Percentiles rank a stretch among this genome's conserved stretches.
Conservation (phyloP, 2,113 vertebrate genomes). For the rabbit (Oryctolagus cuniculus) region DNA sequence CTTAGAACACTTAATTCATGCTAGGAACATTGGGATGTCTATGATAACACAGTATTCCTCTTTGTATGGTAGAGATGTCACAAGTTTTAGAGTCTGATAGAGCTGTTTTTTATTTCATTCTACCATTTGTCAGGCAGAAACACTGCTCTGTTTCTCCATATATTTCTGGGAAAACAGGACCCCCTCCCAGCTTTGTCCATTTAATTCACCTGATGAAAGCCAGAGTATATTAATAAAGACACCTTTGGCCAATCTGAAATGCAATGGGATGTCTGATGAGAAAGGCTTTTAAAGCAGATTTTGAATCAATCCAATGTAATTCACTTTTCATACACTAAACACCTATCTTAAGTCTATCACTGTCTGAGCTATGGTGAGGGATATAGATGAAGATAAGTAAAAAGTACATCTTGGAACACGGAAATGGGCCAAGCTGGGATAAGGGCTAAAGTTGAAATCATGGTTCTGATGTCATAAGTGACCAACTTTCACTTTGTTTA, state of each 20-base stretch:
- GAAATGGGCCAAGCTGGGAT: background rate
- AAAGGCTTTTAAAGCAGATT: constrained; percentile 17
- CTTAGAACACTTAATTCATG: background rate
- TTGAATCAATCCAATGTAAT: background rate
- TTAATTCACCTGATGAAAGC: background rate
- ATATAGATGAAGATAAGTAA: background rate
- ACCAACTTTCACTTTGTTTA: background rate
- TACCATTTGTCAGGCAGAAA: background rate
- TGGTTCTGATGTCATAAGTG: background rate
- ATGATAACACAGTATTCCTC: background rate
- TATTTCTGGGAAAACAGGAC: background rate
- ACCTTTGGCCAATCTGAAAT: background rate
- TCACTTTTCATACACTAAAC: background rate
- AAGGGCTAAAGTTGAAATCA: background rate
- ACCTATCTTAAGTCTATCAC: background rate
- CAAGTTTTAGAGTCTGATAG: background rate
- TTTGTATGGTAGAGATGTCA: background rate
- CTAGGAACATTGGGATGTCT: background rate
- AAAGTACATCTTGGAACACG: background rate
- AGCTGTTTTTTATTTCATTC: background rate
- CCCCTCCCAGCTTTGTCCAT: background rate
- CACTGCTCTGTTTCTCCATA: background rate
- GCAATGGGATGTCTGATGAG: background rate
- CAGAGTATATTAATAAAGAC: background rate
- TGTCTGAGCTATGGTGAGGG: background rate